phyloP scores from a whole-genome alignment of 2,113 vertebrate species.

The Brachypteracias leptosomus region DNA sequence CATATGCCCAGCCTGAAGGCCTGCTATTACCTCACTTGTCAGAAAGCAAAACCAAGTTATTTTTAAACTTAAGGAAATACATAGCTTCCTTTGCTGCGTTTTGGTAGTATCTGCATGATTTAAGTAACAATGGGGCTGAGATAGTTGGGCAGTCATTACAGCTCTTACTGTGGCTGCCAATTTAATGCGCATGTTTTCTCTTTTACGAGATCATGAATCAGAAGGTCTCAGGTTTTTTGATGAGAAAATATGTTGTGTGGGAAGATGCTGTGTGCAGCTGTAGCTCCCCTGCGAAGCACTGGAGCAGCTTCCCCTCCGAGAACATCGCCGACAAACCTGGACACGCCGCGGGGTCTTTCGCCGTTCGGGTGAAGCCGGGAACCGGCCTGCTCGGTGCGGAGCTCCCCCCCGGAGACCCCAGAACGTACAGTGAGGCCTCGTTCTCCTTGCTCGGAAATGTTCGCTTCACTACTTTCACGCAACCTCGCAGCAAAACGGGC shows the following conservation, averaged over 20 bases:
- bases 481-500: neutral
- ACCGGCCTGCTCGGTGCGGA: fast-evolving
- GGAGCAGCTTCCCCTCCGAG: neutral
- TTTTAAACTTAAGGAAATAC: conserved; percentile 49
- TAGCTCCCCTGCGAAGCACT: neutral
- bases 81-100: conserved; percentile 10
- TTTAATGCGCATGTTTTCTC: neutral
- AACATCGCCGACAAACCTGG: fast-evolving
- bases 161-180: neutral
- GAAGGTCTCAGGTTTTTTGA: neutral
- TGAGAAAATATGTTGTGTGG: neutral
- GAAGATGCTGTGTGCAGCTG: neutral
- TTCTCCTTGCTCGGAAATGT: neutral
- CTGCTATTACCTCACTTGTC: neutral
- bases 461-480: neutral
- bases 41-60: neutral
- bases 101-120: neutral
- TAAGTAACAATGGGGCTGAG: neutral
- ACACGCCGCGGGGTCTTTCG: fast-evolving
- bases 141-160: neutral
- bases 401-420: neutral
- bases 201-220: neutral
- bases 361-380: neutral
- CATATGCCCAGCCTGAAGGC: neutral
- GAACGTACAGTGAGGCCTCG: fast-evolving